Percentiles rank a stretch among this genome's conserved stretches.
These are phyloP conservation scores for Clistopyga incitator DNA, from an alignment of 2,888 invertebrate species.

Conservation along the genomic window DNA sequence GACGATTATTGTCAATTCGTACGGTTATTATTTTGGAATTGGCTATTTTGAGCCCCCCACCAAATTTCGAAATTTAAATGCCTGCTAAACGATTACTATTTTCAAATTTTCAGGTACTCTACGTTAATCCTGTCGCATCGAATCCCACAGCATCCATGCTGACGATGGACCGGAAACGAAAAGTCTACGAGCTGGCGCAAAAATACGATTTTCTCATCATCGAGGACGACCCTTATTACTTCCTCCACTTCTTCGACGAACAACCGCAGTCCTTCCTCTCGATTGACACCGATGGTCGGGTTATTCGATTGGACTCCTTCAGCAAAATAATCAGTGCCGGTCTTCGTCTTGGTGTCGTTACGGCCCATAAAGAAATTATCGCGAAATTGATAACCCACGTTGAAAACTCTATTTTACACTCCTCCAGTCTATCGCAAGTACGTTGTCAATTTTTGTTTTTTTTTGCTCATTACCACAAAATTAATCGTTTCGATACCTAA, in stretches of 20 bases:
- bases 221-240: constrained; percentile 94
- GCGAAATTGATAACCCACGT: constrained; percentile 88
- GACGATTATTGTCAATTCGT: too few relatives aligned
- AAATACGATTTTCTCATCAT: constrained; percentile 91
- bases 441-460: constrained; percentile 68
- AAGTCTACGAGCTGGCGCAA: constrained; percentile 90
- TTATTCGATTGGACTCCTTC: constrained; percentile 91
- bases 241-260: constrained; percentile 88
- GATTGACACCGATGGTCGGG: constrained; percentile 90
- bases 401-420: constrained; percentile 88
- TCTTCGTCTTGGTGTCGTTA: constrained; percentile 89
- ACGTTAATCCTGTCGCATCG: constrained; percentile 90
- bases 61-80: neutral
- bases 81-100: neutral
- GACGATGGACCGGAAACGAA: constrained; percentile 86
- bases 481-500: neutral
- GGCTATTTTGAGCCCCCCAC: too few relatives aligned
- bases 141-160: constrained; percentile 91
- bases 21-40: too few relatives aligned
- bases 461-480: neutral
- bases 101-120: constrained; percentile 86
- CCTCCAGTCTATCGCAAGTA: constrained; percentile 88
- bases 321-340: constrained; percentile 91
- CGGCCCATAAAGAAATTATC: constrained; percentile 88
- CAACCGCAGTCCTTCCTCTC: constrained; percentile 89